Percentiles rank a stretch among this genome's conserved stretches.
phyloP scores from a whole-genome alignment of 2,888 invertebrate species.

The Andrena minutula region DNA sequence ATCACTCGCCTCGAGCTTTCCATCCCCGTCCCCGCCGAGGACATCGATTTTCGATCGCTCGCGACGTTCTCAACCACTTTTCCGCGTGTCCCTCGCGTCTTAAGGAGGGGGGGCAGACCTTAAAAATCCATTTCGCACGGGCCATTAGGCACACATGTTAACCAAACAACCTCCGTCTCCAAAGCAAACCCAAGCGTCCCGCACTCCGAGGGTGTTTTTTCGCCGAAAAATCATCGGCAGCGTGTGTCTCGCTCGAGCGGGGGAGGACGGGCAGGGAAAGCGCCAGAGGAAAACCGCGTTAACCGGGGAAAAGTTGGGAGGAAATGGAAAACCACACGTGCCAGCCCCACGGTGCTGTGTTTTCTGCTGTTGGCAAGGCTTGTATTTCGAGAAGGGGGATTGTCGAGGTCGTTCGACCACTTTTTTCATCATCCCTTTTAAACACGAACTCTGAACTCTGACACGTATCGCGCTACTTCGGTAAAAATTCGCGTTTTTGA shows the following conservation, averaged over 20 bases:
- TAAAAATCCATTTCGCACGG: slow-evolving; percentile 81
- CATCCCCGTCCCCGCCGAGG: not conserved
- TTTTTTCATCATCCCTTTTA: slow-evolving; percentile 12
- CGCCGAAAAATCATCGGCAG: slow-evolving; percentile 66
- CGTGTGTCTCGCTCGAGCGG: slow-evolving; percentile 31
- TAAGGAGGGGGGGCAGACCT: slow-evolving; percentile 71
- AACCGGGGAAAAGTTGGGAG: slow-evolving; percentile 32
- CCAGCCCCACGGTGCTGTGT: slow-evolving; percentile 29
- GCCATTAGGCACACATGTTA: slow-evolving; percentile 80
- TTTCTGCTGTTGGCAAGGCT: slow-evolving; percentile 11
- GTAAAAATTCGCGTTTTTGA: not conserved
- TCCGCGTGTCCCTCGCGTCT: slow-evolving; percentile 31
- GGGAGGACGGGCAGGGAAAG: not conserved
- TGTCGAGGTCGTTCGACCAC: slow-evolving; percentile 30
- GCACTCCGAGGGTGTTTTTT: slow-evolving; percentile 54
- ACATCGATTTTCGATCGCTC: slow-evolving; percentile 69
- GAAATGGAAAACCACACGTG: slow-evolving; percentile 54
- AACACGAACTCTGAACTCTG: slow-evolving; percentile 17
- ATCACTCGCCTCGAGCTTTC: slow-evolving; percentile 49
- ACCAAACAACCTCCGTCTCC: slow-evolving; percentile 76
- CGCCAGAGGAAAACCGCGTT: slow-evolving; percentile 20
- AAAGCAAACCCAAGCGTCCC: slow-evolving; percentile 66
- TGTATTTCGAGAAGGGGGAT: slow-evolving; percentile 28
- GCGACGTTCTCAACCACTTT: slow-evolving; percentile 8
- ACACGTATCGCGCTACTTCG: not conserved